Conservation (phyloP, 2,888 invertebrate species). For the Acanthosoma haemorrhoidale region DNA sequence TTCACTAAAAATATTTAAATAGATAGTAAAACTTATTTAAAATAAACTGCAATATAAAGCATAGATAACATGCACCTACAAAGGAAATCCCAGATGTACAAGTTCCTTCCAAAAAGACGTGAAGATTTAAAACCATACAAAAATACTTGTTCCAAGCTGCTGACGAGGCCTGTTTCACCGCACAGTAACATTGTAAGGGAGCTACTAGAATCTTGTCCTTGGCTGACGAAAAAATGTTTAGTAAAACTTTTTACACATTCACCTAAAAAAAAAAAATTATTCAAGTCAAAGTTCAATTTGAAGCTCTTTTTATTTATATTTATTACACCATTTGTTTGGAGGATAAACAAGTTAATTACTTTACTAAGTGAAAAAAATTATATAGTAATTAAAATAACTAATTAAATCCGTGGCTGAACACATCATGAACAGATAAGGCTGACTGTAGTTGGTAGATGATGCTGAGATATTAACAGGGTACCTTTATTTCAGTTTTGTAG, state of each 20-base stretch:
- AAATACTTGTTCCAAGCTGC: conserved; percentile 90
- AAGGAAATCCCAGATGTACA: conserved; percentile 97
- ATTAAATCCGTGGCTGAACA: too few relatives aligned
- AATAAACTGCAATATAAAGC: neutral
- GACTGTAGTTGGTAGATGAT: too few relatives aligned
- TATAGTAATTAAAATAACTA: too few relatives aligned
- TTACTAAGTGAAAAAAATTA: too few relatives aligned
- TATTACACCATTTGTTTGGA: too few relatives aligned
- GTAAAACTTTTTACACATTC: conserved; percentile 96
- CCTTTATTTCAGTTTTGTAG: too few relatives aligned
- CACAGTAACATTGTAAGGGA: conserved; percentile 87
- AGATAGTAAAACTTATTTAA: neutral
- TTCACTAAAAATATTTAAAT: conserved; percentile 36
- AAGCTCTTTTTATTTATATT: too few relatives aligned
- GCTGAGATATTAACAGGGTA: too few relatives aligned
- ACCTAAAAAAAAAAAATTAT: conserved; percentile 51
- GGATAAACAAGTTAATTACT: too few relatives aligned
- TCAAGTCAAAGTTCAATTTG: neutral
- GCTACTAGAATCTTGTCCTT: conserved; percentile 49
- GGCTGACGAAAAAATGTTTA: conserved; percentile 85
- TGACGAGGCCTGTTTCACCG: conserved; percentile 90
- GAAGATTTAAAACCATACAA: conserved; percentile 92
- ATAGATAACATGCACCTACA: conserved; percentile 54
- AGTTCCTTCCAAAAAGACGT: conserved; percentile 84
- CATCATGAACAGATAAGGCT: too few relatives aligned